A percentile compares a stretch with the other conserved stretches of the same genome.
phyloP scores from a whole-genome alignment of 2,113 vertebrate genomes.

The Spea bombifrons region DNA sequence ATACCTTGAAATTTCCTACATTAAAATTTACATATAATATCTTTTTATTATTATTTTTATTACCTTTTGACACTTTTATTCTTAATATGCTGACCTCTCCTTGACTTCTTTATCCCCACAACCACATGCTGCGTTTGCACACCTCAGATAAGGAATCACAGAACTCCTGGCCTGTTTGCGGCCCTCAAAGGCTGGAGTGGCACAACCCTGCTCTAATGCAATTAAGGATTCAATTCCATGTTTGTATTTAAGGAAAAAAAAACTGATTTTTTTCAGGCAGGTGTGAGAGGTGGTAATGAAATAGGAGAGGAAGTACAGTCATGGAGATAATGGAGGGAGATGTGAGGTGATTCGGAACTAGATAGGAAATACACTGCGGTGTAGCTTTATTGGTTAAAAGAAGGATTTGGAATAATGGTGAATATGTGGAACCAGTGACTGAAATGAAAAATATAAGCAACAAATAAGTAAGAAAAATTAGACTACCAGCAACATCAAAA shows the following conservation, averaged over 20 bases:
- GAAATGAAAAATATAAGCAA: background rate
- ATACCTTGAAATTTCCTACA: no score
- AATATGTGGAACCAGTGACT: background rate
- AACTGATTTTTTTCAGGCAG: background rate
- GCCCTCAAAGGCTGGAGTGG: no score
- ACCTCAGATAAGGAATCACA: no score
- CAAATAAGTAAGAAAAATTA: background rate
- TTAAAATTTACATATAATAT: no score
- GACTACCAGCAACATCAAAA: background rate
- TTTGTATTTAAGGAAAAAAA: background rate
- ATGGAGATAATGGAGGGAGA: background rate
- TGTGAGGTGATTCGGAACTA: background rate
- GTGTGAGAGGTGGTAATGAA: background rate
- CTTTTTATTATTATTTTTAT: no score
- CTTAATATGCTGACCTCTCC: no score
- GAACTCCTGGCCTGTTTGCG: no score
- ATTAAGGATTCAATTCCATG: background rate
- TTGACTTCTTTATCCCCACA: no score
- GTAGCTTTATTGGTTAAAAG: background rate
- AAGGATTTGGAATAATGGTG: background rate
- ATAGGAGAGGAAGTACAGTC: background rate
- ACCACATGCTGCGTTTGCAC: no score
- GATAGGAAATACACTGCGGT: background rate
- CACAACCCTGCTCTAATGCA: background rate
- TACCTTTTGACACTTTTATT: no score